Base-by-base conservation (phyloP, 1,140 invertebrate species). In the Diorhabda carinulata region DNA sequence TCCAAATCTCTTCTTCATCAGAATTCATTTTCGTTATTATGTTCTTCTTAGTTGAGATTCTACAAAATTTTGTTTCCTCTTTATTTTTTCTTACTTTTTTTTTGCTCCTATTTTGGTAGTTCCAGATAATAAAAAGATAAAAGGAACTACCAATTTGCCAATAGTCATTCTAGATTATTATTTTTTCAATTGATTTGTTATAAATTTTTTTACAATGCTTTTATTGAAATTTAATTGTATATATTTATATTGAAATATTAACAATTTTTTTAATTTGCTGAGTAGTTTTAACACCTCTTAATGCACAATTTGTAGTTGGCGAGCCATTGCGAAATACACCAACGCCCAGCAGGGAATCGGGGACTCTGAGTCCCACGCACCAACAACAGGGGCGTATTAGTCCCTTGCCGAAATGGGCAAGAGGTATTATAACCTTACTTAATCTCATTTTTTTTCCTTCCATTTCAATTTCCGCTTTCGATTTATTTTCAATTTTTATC, bases 341-440 rank as follows among this genome's bases (percentile, higher is more conserved):
- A 68, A 84, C 82, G 61, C 85, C 85, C 67, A 71, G 71, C 44
- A 62, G 68, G 43, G 81, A 81, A 76, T 78, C 80, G 74, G 79
- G 78, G 74, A 75, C 79, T 45, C 74, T 78, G 68, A 83, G 80
- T 72, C 80, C 82, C 59, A 76, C 79, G 68, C 79, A 77, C 63
- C 78, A 78, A 69, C 78, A 80, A 66, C 79, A 79, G 63, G 80
- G 83, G 63, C 77, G 83, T 56, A 74, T 85, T 74, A 86, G 85
- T 77, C 85, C 85, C 56, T 77, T 86, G 66, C 85, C 85, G 42
- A 86, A 85, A 78, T 86, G 85, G 85, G 84, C 84, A 70, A 79
- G 84, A 84, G 85, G 85, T 86, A 85, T 43, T 64, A 62, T 25
- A 25, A 25, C 25, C n/a, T 52, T 52, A 2, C 47, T 6, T 52